Base-by-base conservation (phyloP, 2,888 invertebrate genomes). In the Rugalucina vietnamica region DNA sequence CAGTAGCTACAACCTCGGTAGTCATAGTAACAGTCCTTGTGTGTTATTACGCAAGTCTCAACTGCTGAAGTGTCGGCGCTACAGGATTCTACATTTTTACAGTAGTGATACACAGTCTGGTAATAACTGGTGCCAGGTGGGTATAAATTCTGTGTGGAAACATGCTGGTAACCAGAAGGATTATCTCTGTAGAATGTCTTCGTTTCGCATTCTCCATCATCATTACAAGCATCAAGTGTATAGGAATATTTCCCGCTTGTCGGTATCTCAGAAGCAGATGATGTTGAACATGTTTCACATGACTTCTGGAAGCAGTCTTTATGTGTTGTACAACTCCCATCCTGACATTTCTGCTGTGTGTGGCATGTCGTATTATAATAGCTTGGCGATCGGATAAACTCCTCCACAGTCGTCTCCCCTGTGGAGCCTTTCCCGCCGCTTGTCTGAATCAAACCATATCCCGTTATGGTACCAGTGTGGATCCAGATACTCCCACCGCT, bases 401-500 rank as follows among this genome's bases (percentile, higher is more conserved):
- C 81, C 34, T 83, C 37, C 4, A 82, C 76, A 37, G 77, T 24
- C 4, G 57, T 75, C 18, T 77, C 73, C 0, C 69, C 65, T 10
- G 36, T 54, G 12, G 91, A 89, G 0, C 90, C 91, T 24, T 84
- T 74, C 24, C 91, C 91, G 39, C 90, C 91, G 37, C 37, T 81
- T 5, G 89, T 82, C 18, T 89, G 84, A 10, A 91, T 82, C 50
- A 69, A 81, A 37, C 91, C 91, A 81, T 88, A 91, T 21, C 89
- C 90, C 24, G 91, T 90, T 18, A 91, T 88, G 10, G 81, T 85
- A 78, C 89, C 29, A 49, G 82, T 81, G 79, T 91, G 89, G 21
- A 92, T 84, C 91, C 91, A 91, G 14, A 92, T 88, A 75, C 91
- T 91, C 0, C 92, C 92, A 8, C 92, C 92, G 74, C 92, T 92